A percentile compares a stretch with the other conserved stretches of the same genome.
These are phyloP conservation scores for Alces alces DNA, from an alignment of 2,113 vertebrate species.

Conservation along the genomic window DNA sequence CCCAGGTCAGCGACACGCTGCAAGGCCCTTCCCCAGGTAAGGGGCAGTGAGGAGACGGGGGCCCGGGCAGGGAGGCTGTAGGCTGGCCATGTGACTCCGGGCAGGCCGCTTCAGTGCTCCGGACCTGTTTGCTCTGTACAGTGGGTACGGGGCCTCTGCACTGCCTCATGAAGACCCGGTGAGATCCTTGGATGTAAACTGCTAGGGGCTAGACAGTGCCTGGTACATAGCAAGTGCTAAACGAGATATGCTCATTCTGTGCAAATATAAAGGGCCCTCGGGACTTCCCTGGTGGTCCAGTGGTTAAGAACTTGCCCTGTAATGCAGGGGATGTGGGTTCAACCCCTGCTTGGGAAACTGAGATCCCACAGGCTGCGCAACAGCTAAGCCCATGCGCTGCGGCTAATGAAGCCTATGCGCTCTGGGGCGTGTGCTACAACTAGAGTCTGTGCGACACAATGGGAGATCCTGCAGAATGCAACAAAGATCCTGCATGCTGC, in stretches of 20 bases:
- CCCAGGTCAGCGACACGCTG: not conserved
- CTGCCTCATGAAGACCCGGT: not conserved
- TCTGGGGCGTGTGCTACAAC: not conserved
- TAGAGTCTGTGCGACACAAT: not conserved
- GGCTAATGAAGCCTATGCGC: not conserved
- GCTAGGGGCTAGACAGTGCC: not conserved
- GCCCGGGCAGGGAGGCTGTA: not conserved
- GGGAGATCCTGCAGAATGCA: not conserved
- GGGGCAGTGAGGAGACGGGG: accelerated
- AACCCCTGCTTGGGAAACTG: not conserved
- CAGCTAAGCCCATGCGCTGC: not conserved
- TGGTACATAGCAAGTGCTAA: not conserved
- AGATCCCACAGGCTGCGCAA: not conserved
- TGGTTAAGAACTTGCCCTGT: not conserved
- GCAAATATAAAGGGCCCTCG: not conserved
- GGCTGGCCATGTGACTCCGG: not conserved
- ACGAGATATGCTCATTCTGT: not conserved
- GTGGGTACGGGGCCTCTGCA: not conserved
- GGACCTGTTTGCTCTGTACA: not conserved
- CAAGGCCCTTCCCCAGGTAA: not conserved
- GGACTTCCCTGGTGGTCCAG: not conserved
- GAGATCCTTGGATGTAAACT: not conserved
- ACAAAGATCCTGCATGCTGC: not conserved
- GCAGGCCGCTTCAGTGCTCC: not conserved
- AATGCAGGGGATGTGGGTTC: not conserved